Evolutionary conservation across 2,797 vertebrate genomes (phyloP), one percentile per base, ranked within the genome.

Genomic region (Antennarius maculatus): DNA sequence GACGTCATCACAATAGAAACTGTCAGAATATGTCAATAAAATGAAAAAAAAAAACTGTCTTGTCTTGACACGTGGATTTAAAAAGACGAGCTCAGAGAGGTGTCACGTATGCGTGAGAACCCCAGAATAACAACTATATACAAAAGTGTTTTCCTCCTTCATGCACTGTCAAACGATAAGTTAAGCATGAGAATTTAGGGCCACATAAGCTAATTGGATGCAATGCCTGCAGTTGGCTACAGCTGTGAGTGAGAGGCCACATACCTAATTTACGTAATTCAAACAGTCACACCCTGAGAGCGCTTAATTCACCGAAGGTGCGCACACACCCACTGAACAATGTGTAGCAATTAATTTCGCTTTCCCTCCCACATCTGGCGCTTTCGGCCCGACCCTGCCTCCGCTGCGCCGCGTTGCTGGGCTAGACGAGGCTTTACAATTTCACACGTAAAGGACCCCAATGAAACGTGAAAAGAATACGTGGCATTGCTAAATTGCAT

Each of bases 401-500:
- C 84, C 66, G 81, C 77, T 86, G 84, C 13, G 80, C 66, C 74
- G 78, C 76, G 80, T 81, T 71, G 86, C 75, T 78, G 63, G 62
- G 76, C 81, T 77, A 69, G 78, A 78, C 87, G 72, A 77, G 88
- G 81, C 80, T 80, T 83, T 42, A 81, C 86, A 86, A 92, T 92
- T 93, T 92, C 90, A 93, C 92, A 92, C 86, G 86, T 86, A 87
- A 65, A 77, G 88, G 88, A 87, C 88, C 88, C 87, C 90, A 93
- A 92, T 93, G 92, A 93, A 92, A 92, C 91, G 92, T 92, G 89
- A 92, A 93, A 80, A 88, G 90, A 89, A 90, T 92, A 91, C 62
- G 87, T 88, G 90, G 80, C 88, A 90, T 91, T 94, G 93, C 90
- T 93, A 94, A 94, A 94, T 94, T 93, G 92, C 90, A 93, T 94